Evolutionary conservation across 2,113 vertebrate species (phyloP).

Genomic region (Oncorhynchus masou): DNA sequence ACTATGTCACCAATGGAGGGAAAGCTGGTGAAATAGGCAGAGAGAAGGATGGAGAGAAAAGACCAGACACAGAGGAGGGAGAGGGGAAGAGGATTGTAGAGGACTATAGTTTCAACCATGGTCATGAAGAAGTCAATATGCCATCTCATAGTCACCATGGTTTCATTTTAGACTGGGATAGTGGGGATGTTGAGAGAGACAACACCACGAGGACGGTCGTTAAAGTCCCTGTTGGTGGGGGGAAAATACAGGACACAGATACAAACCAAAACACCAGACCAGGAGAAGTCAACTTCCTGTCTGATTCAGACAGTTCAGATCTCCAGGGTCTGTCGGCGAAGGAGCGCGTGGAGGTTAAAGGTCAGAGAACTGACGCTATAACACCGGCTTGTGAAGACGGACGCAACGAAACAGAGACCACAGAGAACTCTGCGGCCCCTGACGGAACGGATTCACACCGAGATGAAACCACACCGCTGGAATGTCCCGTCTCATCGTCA

Average conservation of each 20-base stretch:
- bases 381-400: conserved; percentile 45
- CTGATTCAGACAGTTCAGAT: conserved; percentile 10
- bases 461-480: conserved; percentile 29
- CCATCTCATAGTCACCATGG: too few species aligned
- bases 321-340: conserved; percentile 6
- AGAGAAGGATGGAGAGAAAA: conserved; percentile 21
- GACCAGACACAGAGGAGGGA: too few species aligned
- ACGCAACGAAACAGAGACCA: conserved; percentile 11
- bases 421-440: conserved; percentile 30
- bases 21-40: not conserved
- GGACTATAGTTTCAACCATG: not conserved
- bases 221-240: conserved; percentile 4
- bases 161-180: too few species aligned
- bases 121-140: not conserved
- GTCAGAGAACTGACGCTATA: conserved; percentile 35
- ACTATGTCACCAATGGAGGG: not conserved
- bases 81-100: not conserved
- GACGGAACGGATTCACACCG: conserved; percentile 38
- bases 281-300: not conserved
- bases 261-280: conserved; percentile 21
- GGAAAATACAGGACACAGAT: conserved; percentile 19
- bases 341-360: conserved; percentile 29
- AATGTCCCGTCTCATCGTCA: conserved; percentile 11
- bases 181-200: too few species aligned
- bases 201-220: fast-evolving